A percentile compares a stretch with the other conserved stretches of the same genome.
Conservation (phyloP, 23 tunicate genomes). For the Clavelina lepadiformis region DNA sequence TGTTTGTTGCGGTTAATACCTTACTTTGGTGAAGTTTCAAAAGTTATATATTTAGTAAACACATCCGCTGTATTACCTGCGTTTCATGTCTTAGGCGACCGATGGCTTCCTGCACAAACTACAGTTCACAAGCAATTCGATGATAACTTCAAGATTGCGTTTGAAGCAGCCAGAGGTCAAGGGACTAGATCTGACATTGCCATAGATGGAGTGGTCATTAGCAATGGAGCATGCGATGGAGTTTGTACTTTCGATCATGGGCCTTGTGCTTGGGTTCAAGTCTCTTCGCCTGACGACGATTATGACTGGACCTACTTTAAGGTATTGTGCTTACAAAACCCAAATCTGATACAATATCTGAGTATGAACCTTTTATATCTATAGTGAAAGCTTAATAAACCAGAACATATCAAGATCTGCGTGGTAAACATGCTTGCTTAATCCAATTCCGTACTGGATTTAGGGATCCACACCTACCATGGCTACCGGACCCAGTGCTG, state of each 20-base stretch:
- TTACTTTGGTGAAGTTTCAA: not conserved
- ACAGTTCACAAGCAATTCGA: constrained; percentile 11
- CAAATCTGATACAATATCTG: too few relatives aligned
- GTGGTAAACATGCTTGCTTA: too few relatives aligned
- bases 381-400: too few relatives aligned
- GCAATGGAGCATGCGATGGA: constrained; percentile 42
- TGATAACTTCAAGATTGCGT: constrained; percentile 16
- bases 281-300: constrained; percentile 28
- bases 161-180: constrained; percentile 13
- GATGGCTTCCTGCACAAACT: constrained; percentile 36
- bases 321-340: too few relatives aligned
- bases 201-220: constrained; percentile 42
- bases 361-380: too few relatives aligned
- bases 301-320: constrained; percentile 52
- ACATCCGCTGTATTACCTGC: not conserved
- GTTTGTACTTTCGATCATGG: constrained; percentile 48
- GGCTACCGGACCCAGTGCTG: constrained; percentile 51
- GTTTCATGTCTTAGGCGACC: constrained; percentile 14
- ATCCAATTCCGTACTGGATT: too few relatives aligned
- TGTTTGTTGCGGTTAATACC: not conserved
- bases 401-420: too few relatives aligned
- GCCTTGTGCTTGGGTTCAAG: constrained; percentile 54
- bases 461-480: constrained; percentile 49
- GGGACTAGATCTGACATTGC: constrained; percentile 42
- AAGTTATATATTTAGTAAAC: not conserved